Conservation (phyloP, 2,888 invertebrate genomes). For the Drosophila emarginata region DNA sequence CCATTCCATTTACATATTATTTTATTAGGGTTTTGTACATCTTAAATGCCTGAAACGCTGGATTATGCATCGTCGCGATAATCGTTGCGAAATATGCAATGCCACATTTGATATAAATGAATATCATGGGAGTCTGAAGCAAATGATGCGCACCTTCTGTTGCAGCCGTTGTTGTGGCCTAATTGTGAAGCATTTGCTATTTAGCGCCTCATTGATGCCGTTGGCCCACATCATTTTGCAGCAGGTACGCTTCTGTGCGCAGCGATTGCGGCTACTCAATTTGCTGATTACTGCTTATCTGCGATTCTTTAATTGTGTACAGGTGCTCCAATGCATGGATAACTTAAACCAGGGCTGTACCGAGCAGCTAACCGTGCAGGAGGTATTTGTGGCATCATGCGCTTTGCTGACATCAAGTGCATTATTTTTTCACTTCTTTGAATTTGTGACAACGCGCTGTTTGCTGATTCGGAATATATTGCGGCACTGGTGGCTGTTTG, state of each 20-base stretch:
- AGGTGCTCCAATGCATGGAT: slow-evolving; percentile 79
- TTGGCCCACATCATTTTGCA: slow-evolving; percentile 78
- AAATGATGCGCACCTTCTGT: slow-evolving; percentile 75
- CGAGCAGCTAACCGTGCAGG: slow-evolving; percentile 66
- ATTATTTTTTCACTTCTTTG: slow-evolving; percentile 80
- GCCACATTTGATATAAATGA: slow-evolving; percentile 61
- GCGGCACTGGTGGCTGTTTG: slow-evolving; percentile 82
- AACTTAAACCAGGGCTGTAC: slow-evolving; percentile 71
- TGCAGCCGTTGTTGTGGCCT: slow-evolving; percentile 75
- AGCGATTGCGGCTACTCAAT: slow-evolving; percentile 11
- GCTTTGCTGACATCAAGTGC: slow-evolving; percentile 78
- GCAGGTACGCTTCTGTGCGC: slow-evolving; percentile 58
- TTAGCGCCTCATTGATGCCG: slow-evolving; percentile 75
- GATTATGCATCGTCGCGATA: slow-evolving; percentile 77
- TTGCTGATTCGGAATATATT: slow-evolving; percentile 76
- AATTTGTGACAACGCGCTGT: slow-evolving; percentile 77
- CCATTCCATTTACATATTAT: no score
- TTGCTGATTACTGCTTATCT: slow-evolving; percentile 39
- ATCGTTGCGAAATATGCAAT: slow-evolving; percentile 80
- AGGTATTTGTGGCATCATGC: slow-evolving; percentile 70
- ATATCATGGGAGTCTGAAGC: slow-evolving; percentile 66
- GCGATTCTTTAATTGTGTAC: slow-evolving; percentile 50
- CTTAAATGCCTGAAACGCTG: slow-evolving; percentile 79
- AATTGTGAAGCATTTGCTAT: slow-evolving; percentile 76
- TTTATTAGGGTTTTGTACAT: slow-evolving; percentile 77